Conservation (phyloP, 2,888 invertebrate genomes). For the Zygothrica quintamaculata region DNA sequence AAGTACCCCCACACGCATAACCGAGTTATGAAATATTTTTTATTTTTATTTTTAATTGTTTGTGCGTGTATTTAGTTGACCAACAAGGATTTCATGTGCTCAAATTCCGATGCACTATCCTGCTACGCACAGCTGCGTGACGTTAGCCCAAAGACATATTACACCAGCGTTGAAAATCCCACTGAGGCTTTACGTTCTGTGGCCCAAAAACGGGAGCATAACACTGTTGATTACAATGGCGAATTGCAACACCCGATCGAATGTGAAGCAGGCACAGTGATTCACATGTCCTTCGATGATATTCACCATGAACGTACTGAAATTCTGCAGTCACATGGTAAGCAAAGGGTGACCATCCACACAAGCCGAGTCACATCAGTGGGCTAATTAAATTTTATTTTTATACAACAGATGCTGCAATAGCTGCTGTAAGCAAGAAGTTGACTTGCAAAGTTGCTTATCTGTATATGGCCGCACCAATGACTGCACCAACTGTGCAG, state of each 20-base stretch:
- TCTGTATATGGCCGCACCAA: slow-evolving; percentile 69
- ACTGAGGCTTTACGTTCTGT: slow-evolving; percentile 86
- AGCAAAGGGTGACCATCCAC: background rate
- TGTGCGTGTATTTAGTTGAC: slow-evolving; percentile 83
- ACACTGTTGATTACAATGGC: slow-evolving; percentile 67
- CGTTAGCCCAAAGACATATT: slow-evolving; percentile 85
- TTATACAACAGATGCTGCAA: slow-evolving; percentile 84
- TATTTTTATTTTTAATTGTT: background rate
- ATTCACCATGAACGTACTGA: slow-evolving; percentile 86
- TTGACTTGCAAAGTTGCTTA: slow-evolving; percentile 83
- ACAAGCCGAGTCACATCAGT: background rate
- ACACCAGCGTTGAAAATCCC: slow-evolving; percentile 88
- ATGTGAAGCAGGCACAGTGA: slow-evolving; percentile 85
- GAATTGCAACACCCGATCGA: slow-evolving; percentile 70
- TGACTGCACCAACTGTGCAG: slow-evolving; percentile 45
- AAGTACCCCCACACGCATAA: slow-evolving; percentile 62
- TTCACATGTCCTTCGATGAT: slow-evolving; percentile 87
- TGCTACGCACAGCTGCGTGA: slow-evolving; percentile 84
- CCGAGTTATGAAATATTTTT: background rate
- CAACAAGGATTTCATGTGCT: slow-evolving; percentile 85
- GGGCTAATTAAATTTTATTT: slow-evolving; percentile 4
- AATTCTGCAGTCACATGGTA: slow-evolving; percentile 82
- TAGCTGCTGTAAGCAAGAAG: slow-evolving; percentile 86
- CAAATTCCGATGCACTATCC: slow-evolving; percentile 81
- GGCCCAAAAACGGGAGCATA: slow-evolving; percentile 82